phyloP scores from a whole-genome alignment of 2,797 vertebrate species.

The Alosa sapidissima region DNA sequence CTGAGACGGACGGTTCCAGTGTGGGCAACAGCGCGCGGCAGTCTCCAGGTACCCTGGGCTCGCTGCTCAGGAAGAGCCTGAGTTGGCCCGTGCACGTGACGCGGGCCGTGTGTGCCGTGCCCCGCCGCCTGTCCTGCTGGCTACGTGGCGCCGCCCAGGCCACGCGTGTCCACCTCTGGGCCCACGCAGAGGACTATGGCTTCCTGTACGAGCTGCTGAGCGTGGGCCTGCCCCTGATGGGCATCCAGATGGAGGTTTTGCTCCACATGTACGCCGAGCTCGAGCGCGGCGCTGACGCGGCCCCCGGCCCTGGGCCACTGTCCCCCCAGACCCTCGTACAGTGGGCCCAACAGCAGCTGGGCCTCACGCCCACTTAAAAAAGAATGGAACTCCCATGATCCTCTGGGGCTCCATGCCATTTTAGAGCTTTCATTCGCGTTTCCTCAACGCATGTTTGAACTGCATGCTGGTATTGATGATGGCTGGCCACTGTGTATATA shows the following conservation, averaged over 20 bases:
- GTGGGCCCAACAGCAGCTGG: slow-evolving; percentile 77
- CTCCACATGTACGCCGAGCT: slow-evolving; percentile 84
- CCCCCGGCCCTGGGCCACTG: slow-evolving; percentile 56
- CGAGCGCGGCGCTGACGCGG: background rate
- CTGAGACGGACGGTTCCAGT: slow-evolving; percentile 50
- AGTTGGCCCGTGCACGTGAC: slow-evolving; percentile 84
- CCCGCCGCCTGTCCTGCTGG: slow-evolving; percentile 77
- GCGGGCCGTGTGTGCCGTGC: slow-evolving; percentile 79
- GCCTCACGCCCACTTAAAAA: slow-evolving; percentile 55
- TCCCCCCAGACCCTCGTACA: slow-evolving; percentile 73
- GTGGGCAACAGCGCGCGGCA: slow-evolving; percentile 66
- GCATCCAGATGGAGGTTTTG: slow-evolving; percentile 84
- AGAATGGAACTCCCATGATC: slow-evolving; percentile 28
- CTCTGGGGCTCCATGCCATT: background rate
- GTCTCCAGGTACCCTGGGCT: slow-evolving; percentile 92
- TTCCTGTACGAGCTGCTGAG: slow-evolving; percentile 92
- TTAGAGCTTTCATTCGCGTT: background rate
- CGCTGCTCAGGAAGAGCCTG: slow-evolving; percentile 81
- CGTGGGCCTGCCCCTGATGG: slow-evolving; percentile 87
- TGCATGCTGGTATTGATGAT: slow-evolving; percentile 14
- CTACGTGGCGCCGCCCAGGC: slow-evolving; percentile 73
- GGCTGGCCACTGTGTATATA: slow-evolving; percentile 39
- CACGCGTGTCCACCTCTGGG: slow-evolving; percentile 79
- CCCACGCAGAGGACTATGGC: slow-evolving; percentile 86
- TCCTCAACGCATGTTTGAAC: background rate